Evolutionary conservation across 2,113 vertebrate genomes (phyloP), one percentile per base, ranked within the genome.

Genomic region (Colossoma macropomum): DNA sequence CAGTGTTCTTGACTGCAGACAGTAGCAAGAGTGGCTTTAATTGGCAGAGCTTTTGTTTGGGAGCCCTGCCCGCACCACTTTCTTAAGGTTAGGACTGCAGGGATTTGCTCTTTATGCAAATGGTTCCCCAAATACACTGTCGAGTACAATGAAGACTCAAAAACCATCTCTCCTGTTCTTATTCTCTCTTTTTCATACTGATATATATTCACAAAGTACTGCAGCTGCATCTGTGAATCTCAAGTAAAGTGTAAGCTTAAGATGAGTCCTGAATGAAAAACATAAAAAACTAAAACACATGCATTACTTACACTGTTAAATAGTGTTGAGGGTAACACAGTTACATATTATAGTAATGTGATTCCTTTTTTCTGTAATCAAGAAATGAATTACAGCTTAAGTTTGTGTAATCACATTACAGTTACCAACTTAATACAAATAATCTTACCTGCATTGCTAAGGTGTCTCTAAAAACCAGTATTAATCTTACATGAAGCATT

Each of bases 1-100:
- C 60, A 38, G 75, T 62, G 85, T 73, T 79, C 80, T 78, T 86
- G 75, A 82, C 71, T 78, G 66, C 84, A 84, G 83, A 77, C 83
- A 85, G 75, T 79, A 83, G 85, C 70, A 75, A 80, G 77, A 79
- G 79, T 76, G 81, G 63, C 79, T 85, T 86, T 88, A 88, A 87
- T 87, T 89, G 87, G 85, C 84, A 86, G 82, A 87, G 79, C 77
- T 83, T 86, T 88, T 85, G 87, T 87, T 87, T 87, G 83, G 82
- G 54, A 82, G 79, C 76, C 77, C 80, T 85, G 62, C 60, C 79
- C 52, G 83, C 76, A 75, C 75, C 54, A 81, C 79, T 79, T 82
- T 82, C 83, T 87, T 87, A 87, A 87, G 86, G 86, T 87, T 87
- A 87, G 75, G 86, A 85, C 86, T 84, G 86, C 79, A 8, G 83